Conservation (phyloP, 2,888 invertebrate genomes). For the Apodemia mormo region DNA sequence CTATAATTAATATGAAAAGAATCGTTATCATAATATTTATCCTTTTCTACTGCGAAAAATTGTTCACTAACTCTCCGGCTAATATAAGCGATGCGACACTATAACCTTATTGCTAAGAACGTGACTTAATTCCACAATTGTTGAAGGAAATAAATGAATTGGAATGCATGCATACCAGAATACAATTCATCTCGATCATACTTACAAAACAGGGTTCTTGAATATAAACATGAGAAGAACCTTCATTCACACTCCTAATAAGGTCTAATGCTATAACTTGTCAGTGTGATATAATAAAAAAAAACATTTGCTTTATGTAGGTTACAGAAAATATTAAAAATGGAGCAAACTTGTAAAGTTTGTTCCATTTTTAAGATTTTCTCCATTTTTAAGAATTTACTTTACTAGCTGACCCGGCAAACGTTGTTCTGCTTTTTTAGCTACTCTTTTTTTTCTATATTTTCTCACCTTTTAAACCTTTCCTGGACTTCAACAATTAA, state of each 20-base stretch:
- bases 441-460: no score
- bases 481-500: no score
- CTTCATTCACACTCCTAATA: neutral
- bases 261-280: neutral
- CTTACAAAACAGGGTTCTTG: neutral
- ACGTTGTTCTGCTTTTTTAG: no score
- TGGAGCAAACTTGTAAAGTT: no score
- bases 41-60: neutral
- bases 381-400: no score
- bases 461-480: no score
- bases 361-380: no score
- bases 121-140: conserved; percentile 30
- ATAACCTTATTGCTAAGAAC: conserved; percentile 25
- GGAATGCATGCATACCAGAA: conserved; percentile 16
- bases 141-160: conserved; percentile 25
- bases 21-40: neutral
- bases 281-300: no score
- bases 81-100: conserved; percentile 21
- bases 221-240: neutral
- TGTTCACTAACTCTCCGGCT: neutral
- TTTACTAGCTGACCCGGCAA: no score
- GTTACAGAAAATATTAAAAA: no score
- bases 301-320: no score
- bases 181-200: neutral
- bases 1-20: no score